Evolutionary conservation across 53 echinoderm and acorn worm species (phyloP).

Genomic region (Echinometra lucunter): DNA sequence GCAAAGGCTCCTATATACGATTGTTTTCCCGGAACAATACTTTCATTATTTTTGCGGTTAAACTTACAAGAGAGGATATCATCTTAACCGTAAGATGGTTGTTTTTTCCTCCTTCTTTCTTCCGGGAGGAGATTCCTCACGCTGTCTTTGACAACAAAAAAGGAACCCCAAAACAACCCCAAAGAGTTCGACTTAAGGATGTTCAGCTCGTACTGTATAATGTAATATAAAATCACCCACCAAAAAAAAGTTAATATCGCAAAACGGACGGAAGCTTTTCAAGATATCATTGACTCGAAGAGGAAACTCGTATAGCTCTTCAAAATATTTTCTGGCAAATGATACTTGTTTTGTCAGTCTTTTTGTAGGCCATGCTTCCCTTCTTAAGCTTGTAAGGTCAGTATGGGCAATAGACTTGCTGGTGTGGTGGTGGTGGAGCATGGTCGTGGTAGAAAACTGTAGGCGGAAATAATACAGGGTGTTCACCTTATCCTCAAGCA

Average conservation of each 20-base stretch:
- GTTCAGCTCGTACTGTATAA: background rate
- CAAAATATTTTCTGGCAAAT: slow-evolving; percentile 58
- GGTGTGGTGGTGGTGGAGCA: background rate
- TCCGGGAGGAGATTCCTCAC: slow-evolving; percentile 41
- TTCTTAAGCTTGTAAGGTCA: slow-evolving; percentile 33
- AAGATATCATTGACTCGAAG: slow-evolving; percentile 63
- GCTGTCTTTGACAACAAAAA: slow-evolving; percentile 32
- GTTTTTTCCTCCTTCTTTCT: slow-evolving; percentile 42
- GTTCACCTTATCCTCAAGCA: slow-evolving; percentile 29
- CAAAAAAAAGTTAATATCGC: background rate
- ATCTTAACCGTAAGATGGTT: slow-evolving; percentile 44
- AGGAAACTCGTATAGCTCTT: slow-evolving; percentile 69
- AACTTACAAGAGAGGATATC: slow-evolving; percentile 43
- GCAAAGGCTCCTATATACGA: background rate
- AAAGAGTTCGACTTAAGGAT: slow-evolving; percentile 3
- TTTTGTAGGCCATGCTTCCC: slow-evolving; percentile 65
- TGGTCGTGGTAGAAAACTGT: background rate
- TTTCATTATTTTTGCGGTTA: slow-evolving; percentile 48
- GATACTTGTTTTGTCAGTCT: slow-evolving; percentile 56
- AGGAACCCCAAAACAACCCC: background rate
- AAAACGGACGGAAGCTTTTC: slow-evolving; percentile 69
- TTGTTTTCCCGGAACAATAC: slow-evolving; percentile 57
- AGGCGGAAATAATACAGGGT: slow-evolving; percentile 36
- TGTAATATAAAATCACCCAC: background rate
- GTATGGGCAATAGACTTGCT: background rate